phyloP scores from a whole-genome alignment of 2,888 invertebrate species.

The Parnassius orleans region DNA sequence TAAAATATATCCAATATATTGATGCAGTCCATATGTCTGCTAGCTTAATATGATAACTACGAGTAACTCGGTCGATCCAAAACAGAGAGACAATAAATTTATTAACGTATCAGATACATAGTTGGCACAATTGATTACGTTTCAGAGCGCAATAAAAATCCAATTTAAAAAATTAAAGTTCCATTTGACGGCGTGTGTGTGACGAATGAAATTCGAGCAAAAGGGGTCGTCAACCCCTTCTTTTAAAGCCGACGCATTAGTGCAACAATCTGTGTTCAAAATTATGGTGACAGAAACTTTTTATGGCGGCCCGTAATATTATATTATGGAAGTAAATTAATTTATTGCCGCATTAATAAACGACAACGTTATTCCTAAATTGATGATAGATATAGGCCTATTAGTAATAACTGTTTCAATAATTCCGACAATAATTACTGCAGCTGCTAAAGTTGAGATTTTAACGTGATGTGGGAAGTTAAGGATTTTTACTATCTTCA shows the following conservation, averaged over 20 bases:
- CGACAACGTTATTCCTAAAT: slow-evolving; percentile 39
- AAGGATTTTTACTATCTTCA: no score
- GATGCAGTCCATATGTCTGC: no score
- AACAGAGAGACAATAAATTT: background rate
- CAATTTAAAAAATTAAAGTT: slow-evolving; percentile 75
- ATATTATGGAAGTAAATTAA: slow-evolving; percentile 68
- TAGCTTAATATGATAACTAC: no score
- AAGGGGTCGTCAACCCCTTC: slow-evolving; percentile 69
- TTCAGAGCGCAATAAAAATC: slow-evolving; percentile 66
- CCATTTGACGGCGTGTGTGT: slow-evolving; percentile 75
- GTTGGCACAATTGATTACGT: slow-evolving; percentile 26
- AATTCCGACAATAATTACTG: slow-evolving; percentile 4
- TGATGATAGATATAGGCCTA: slow-evolving; percentile 19
- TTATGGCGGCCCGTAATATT: slow-evolving; percentile 63
- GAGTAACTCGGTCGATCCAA: no score
- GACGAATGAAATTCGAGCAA: slow-evolving; percentile 68
- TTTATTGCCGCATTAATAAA: slow-evolving; percentile 67
- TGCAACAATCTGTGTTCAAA: slow-evolving; percentile 75
- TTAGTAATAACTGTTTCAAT: slow-evolving; percentile 13
- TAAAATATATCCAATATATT: no score
- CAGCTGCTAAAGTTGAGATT: slow-evolving; percentile 2
- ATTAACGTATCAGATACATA: slow-evolving; percentile 10
- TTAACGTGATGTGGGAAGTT: slow-evolving; percentile 29
- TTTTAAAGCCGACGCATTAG: slow-evolving; percentile 61
- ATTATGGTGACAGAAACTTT: slow-evolving; percentile 74